Percentiles rank a stretch among this genome's conserved stretches.
Evolutionary conservation across 1,140 invertebrate species (phyloP).

Genomic region (Drosophila miranda): DNA sequence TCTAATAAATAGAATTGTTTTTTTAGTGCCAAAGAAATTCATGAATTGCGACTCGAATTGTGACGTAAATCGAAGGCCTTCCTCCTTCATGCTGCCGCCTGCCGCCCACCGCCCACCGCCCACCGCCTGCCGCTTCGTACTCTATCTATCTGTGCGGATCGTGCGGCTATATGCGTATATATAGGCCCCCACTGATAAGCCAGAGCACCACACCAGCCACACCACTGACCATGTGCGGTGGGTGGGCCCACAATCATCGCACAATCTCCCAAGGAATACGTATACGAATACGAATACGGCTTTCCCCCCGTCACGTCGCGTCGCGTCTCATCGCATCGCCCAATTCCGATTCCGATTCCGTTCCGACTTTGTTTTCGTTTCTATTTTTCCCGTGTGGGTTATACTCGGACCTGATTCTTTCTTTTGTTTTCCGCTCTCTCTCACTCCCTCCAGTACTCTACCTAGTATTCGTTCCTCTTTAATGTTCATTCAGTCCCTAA

Average conservation of each 20-base stretch:
- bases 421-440: slow-evolving; percentile 7
- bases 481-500: slow-evolving; percentile 67
- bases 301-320: too few species aligned
- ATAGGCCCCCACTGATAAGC: slow-evolving; percentile 31
- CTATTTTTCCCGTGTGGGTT: slow-evolving; percentile 19
- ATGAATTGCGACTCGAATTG: slow-evolving; percentile 63
- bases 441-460: too few species aligned
- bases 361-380: slow-evolving; percentile 34
- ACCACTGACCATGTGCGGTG: slow-evolving; percentile 52
- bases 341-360: slow-evolving; percentile 23
- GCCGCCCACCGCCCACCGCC: too few species aligned
- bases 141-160: slow-evolving; percentile 17
- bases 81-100: slow-evolving; percentile 8
- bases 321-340: background rate
- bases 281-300: too few species aligned
- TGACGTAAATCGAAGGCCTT: slow-evolving; percentile 69
- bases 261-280: slow-evolving; percentile 21
- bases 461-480: slow-evolving; percentile 33
- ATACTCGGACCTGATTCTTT: background rate
- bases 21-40: slow-evolving; percentile 42
- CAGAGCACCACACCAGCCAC: background rate
- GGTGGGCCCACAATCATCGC: slow-evolving; percentile 58
- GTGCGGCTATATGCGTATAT: slow-evolving; percentile 17
- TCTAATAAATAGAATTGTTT: slow-evolving; percentile 39
- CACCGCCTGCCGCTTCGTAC: too few species aligned